These are phyloP conservation scores for Lucinisca nassula DNA, from an alignment of 2,888 invertebrate genomes.

Conservation along the genomic window DNA sequence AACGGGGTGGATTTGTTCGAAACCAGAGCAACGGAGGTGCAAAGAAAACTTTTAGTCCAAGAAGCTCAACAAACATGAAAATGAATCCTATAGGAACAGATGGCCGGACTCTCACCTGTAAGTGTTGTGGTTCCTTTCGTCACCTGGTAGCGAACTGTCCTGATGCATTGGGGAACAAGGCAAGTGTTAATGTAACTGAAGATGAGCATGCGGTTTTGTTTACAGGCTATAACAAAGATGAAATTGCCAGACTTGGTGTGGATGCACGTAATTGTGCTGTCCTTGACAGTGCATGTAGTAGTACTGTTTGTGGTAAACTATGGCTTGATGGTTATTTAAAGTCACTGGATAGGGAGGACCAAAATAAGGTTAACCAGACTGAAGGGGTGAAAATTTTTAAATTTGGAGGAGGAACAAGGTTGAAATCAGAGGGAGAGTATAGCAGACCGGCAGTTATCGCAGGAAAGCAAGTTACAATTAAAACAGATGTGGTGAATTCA, in stretches of 20 bases:
- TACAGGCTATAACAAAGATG: slow-evolving; percentile 41
- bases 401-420: slow-evolving; percentile 43
- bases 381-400: slow-evolving; percentile 25
- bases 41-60: too few relatives aligned
- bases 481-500: slow-evolving; percentile 53
- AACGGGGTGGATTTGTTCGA: too few relatives aligned
- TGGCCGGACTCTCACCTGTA: slow-evolving; percentile 47
- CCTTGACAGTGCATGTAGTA: slow-evolving; percentile 2
- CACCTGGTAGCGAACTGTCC: slow-evolving; percentile 50
- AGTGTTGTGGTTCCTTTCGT: slow-evolving; percentile 54
- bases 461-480: slow-evolving; percentile 32
- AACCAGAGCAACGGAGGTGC: too few relatives aligned
- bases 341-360: too few relatives aligned
- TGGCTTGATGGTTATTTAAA: too few relatives aligned
- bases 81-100: slow-evolving; percentile 47
- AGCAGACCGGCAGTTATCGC: slow-evolving; percentile 14
- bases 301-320: neutral
- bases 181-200: neutral
- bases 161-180: slow-evolving; percentile 15
- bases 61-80: too few relatives aligned
- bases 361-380: too few relatives aligned
- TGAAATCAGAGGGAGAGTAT: slow-evolving; percentile 40
- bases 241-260: neutral
- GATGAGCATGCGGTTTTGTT: slow-evolving; percentile 44
- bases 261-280: slow-evolving; percentile 8